Percentiles rank a stretch among this genome's conserved stretches.
Conservation (phyloP, 1,140 invertebrate genomes). For the Drosophila nebulosa region DNA sequence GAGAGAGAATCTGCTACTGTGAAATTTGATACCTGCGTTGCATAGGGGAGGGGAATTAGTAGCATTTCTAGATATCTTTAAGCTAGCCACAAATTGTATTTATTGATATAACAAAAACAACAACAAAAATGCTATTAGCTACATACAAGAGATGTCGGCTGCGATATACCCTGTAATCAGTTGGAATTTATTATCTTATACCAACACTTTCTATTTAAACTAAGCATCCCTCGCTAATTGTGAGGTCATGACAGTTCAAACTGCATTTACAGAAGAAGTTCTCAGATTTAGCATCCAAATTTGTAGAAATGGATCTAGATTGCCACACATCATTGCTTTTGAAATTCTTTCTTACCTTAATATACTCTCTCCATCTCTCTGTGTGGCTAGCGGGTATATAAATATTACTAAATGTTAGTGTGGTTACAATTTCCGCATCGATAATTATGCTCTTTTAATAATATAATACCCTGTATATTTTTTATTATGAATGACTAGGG, state of each 20-base stretch:
- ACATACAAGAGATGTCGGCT: no score
- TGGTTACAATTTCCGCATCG: background rate
- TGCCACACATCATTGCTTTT: no score
- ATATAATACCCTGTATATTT: background rate
- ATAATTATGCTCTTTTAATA: background rate
- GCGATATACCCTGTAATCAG: background rate
- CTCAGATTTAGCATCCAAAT: no score
- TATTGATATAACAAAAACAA: background rate
- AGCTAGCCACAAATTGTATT: conserved; percentile 5
- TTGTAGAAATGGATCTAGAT: no score
- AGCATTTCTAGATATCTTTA: background rate
- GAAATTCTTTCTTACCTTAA: no score
- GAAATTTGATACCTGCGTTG: conserved; percentile 24
- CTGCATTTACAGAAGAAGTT: no score
- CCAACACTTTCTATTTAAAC: background rate
- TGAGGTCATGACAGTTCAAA: no score
- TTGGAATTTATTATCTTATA: background rate
- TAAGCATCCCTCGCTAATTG: no score
- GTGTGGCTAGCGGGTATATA: background rate
- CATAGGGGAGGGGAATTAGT: background rate
- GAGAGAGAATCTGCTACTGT: conserved; percentile 8
- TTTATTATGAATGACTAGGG: no score
- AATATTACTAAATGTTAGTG: background rate
- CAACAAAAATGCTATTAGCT: background rate
- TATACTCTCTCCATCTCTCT: no score